Percentiles rank a stretch among this genome's conserved stretches.
Evolutionary conservation across 2,113 vertebrate species (phyloP).

Genomic region (Heterotilapia buettikoferi): DNA sequence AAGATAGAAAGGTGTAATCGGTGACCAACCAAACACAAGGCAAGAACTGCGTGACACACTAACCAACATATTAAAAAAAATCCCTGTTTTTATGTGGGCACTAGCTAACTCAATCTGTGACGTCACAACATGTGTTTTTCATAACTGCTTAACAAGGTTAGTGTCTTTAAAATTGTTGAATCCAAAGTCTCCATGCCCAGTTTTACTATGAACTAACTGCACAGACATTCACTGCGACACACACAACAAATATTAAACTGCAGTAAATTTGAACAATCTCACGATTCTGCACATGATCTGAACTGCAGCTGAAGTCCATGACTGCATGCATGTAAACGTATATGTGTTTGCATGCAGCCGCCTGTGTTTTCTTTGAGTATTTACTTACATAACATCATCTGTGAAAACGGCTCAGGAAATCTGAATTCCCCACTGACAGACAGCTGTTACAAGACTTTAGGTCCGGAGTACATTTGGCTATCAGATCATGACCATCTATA

Average conservation of each 20-base stretch:
- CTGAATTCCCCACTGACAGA: not conserved
- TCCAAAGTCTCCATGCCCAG: not conserved
- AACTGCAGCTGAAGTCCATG: not conserved
- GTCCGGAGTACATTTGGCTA: not conserved
- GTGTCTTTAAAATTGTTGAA: accelerated
- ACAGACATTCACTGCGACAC: not conserved
- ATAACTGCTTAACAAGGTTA: not conserved
- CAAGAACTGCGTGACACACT: not conserved
- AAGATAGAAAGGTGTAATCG: not conserved
- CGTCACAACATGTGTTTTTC: not conserved
- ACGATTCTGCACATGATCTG: not conserved
- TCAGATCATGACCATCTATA: not conserved
- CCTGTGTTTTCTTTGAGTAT: not conserved
- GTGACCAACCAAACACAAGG: not conserved
- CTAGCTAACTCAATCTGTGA: not conserved
- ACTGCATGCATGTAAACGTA: accelerated
- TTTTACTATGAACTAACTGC: not conserved
- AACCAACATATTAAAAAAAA: not conserved
- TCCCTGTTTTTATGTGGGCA: not conserved
- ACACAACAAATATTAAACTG: not conserved
- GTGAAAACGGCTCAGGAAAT: not conserved
- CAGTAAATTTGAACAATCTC: not conserved
- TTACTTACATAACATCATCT: not conserved
- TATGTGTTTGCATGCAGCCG: not conserved
- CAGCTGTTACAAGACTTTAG: not conserved